Evolutionary conservation across 2,888 invertebrate species (phyloP), one percentile per base, ranked within the genome.

Genomic region (Morpho helenor): DNA sequence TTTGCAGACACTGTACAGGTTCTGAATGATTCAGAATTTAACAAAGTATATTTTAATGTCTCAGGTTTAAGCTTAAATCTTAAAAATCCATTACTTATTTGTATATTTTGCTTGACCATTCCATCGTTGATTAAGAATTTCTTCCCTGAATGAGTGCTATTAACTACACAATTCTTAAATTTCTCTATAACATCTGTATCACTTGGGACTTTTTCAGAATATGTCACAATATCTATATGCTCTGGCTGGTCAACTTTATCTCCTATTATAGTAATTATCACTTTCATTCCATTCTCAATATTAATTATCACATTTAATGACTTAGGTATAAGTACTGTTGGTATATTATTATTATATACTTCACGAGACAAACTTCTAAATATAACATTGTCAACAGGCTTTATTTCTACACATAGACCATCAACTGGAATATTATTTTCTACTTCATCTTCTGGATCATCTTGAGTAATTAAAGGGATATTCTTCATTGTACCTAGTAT

Each of bases 41-140:
- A 66, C 72, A 92, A 74, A 22, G 91, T 91, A 67, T 86, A 92
- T 59, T 84, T 90, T 1, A 88, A 60, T 56, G 77, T 86, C 1
- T 84, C 82, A 1, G 92, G 92, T 64, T 82, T 82, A 2, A 91
- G 68, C 57, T 84, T 86, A 46, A 91, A 83, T 63, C 82, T 83
- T 48, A 91, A 65, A 65, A 75, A 82, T 0, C 90, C 87, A 59
- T 65, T 69, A 59, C 77, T 74, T 56, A 89, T 82, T 61, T 83
- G 75, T 2, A 67, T 68, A 62, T 92, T 87, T 56, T 90, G 82
- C 58, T 93, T 85, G 0, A 84, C 76, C 63, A 92, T 77, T 8
- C 85, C 80, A 53, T 92, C 83, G 74, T 93, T 94, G 39, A 94
- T 82, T 2, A 93, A 68, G 50, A 93, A 81, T 72, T 85, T 85